A percentile compares a stretch with the other conserved stretches of the same genome.
These are phyloP conservation scores for Thyatira batis DNA, from an alignment of 2,888 invertebrate genomes.

Conservation along the genomic window DNA sequence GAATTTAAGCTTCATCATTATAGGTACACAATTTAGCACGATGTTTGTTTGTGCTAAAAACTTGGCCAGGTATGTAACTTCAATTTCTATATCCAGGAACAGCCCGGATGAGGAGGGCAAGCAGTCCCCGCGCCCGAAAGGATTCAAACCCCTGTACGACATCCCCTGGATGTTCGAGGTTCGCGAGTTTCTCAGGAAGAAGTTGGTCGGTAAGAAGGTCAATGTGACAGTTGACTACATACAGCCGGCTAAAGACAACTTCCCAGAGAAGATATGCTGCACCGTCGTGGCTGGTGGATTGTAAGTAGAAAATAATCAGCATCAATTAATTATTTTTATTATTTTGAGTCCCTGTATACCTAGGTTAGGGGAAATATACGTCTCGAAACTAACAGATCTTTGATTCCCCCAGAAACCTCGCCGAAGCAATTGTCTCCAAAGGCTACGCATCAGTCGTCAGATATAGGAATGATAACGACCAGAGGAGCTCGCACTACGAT, in stretches of 20 bases:
- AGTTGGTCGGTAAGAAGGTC: conserved; percentile 96
- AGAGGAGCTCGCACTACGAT: conserved; percentile 96
- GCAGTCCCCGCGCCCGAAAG: conserved; percentile 86
- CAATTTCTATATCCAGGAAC: conserved; percentile 43
- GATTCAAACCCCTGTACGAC: conserved; percentile 95
- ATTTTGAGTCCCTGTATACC: too few species aligned
- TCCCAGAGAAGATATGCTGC: conserved; percentile 97
- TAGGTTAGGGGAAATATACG: too few species aligned
- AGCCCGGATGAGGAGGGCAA: conserved; percentile 86
- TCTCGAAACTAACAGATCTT: conserved; percentile 4
- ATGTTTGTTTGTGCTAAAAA: too few species aligned
- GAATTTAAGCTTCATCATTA: not conserved
- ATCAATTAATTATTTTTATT: conserved; percentile 5
- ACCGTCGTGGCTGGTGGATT: conserved; percentile 89
- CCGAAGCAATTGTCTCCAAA: conserved; percentile 95
- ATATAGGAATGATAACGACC: conserved; percentile 97
- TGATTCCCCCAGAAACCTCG: conserved; percentile 88
- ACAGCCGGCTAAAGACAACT: conserved; percentile 95
- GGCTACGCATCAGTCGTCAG: conserved; percentile 96
- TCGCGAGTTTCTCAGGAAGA: conserved; percentile 97
- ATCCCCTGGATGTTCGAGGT: conserved; percentile 99
- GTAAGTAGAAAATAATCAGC: conserved; percentile 46
- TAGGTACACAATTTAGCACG: too few species aligned
- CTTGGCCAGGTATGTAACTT: too few species aligned
- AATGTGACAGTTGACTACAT: conserved; percentile 97